Evolutionary conservation across 1,140 invertebrate genomes (phyloP), one percentile per base, ranked within the genome.

Genomic region (Cheumatopsyche charites): DNA sequence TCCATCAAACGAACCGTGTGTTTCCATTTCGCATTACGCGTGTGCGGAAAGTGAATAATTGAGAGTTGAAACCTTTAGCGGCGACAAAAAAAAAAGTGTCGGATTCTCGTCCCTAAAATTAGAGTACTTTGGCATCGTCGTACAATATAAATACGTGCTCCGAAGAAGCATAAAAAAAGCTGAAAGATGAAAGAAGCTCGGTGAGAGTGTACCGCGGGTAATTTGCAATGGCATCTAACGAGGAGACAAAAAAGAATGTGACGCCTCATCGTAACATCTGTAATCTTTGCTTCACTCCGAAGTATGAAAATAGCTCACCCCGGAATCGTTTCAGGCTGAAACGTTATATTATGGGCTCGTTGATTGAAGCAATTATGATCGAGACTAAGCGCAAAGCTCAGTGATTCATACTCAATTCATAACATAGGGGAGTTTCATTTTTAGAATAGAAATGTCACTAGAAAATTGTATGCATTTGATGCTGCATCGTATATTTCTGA

Each of bases 181-280:
- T 7, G 43, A 41, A 63, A 63, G n/a, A 63, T 43, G 29, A 42
- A 43, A 41, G 36, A 63, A 23, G 42, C 11, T 19, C 3, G 17
- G 23, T 12, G 23, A 61, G 55, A 26, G 4, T 61, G 55, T 23
- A 63, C 26, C 62, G 63, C 42, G 43, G 25, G 45, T 68, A 73
- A 73, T 70, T 69, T 73, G 58, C 67, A 70, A 68, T 65, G 67
- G 26, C 72, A 65, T 70, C 72, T 70, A 73, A 73, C 72, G 67
- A 70, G 67, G 25, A 62, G 72, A 45, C 29, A 41, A 55, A 65
- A 67, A 61, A 58, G 58, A 62, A 42, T 41, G 26, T 49, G 66
- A 49, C 71, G 47, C 66, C 43, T n/a, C 7, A 55, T 36, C n/a
- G 55, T 43, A 68, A 62, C 71, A 68, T 73, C 65, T 73, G 71